phyloP scores from a whole-genome alignment of 2,113 vertebrate species.

The Prolemur simus region DNA sequence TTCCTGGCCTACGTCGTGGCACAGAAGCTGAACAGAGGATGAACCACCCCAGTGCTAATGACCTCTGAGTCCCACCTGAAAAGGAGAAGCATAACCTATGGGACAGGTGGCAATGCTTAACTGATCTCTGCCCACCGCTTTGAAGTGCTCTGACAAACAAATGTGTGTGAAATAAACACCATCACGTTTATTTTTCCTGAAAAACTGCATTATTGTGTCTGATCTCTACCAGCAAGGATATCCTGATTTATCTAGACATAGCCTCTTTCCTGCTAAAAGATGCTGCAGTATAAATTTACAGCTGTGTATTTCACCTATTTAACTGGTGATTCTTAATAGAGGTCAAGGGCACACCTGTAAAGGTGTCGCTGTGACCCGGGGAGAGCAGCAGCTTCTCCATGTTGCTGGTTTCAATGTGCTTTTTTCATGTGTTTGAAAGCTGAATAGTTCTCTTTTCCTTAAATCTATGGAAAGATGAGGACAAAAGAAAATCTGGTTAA shows the following conservation, averaged over 20 bases:
- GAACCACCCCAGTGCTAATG: background rate
- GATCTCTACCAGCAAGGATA: background rate
- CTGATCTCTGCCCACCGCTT: background rate
- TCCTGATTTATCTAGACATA: conserved; percentile 31
- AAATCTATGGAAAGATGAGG: background rate
- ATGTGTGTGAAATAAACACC: background rate
- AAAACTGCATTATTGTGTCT: background rate
- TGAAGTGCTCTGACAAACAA: conserved; percentile 38
- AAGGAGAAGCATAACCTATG: background rate
- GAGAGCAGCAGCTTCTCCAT: background rate
- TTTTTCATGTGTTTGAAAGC: background rate
- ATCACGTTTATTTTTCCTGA: background rate
- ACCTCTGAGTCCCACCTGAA: conserved; percentile 5
- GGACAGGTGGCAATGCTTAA: background rate
- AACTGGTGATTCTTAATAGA: background rate
- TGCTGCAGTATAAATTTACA: background rate
- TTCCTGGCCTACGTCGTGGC: background rate
- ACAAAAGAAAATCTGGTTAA: conserved; percentile 15
- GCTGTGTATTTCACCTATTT: background rate
- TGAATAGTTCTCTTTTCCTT: background rate
- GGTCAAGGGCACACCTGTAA: background rate
- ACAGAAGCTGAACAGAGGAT: background rate
- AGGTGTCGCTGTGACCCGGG: background rate
- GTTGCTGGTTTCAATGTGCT: background rate
- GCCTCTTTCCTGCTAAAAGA: conserved; percentile 42